These are phyloP conservation scores for Oryzias celebensis DNA, from an alignment of 2,113 vertebrate species.

Conservation along the genomic window DNA sequence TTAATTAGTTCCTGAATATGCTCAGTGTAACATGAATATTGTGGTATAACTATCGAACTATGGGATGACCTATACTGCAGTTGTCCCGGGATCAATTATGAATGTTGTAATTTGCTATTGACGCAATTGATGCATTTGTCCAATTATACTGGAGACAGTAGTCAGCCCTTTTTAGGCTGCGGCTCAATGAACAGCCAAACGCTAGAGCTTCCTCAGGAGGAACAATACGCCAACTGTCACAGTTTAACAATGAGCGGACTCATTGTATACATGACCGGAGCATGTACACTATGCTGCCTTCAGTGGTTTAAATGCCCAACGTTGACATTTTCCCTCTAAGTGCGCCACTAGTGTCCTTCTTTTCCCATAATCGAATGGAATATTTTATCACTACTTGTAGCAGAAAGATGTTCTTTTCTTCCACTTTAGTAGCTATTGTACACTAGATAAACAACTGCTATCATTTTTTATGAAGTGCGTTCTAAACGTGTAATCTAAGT, in stretches of 20 bases:
- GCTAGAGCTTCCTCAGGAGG: constrained; percentile 28
- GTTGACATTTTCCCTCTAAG: not conserved
- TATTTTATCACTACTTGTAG: no score
- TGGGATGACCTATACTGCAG: constrained; percentile 54
- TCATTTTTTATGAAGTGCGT: no score
- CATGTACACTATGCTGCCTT: not conserved
- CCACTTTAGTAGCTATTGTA: no score
- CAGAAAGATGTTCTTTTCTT: no score
- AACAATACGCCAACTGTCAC: constrained; percentile 17
- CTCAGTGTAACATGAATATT: constrained; percentile 67
- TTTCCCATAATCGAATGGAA: no score
- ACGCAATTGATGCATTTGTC: constrained; percentile 69
- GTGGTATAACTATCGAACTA: constrained; percentile 49
- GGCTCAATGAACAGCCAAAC: constrained; percentile 45
- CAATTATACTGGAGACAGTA: constrained; percentile 63
- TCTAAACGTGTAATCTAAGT: no score
- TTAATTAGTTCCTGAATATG: constrained; percentile 73
- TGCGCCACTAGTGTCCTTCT: no score
- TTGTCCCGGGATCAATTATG: constrained; percentile 68
- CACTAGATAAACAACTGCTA: no score
- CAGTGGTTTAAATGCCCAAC: not conserved
- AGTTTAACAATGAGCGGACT: not conserved
- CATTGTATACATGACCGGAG: not conserved
- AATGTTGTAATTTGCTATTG: constrained; percentile 77
- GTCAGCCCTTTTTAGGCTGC: constrained; percentile 50